Conservation (phyloP, 2,888 invertebrate genomes). For the Cybosia mesomella region DNA sequence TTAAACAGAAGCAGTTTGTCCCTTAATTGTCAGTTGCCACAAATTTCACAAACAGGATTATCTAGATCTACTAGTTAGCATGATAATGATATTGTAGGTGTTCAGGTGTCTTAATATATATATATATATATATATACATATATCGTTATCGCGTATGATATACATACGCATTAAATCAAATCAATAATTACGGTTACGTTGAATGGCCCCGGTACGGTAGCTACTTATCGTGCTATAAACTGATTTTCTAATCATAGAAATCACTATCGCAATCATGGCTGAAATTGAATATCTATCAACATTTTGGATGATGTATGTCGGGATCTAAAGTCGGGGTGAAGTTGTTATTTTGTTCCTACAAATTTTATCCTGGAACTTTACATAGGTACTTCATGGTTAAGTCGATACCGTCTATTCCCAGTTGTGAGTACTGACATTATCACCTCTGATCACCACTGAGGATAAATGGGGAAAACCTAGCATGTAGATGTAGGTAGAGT, state of each 20-base stretch:
- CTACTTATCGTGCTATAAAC: background rate
- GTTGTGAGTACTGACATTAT: too few species aligned
- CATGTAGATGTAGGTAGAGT: too few species aligned
- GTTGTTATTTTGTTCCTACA: background rate
- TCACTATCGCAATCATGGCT: background rate
- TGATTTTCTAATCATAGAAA: constrained; percentile 1
- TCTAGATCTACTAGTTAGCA: background rate
- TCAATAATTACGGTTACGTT: constrained; percentile 2
- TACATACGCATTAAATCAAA: background rate
- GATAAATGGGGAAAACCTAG: too few species aligned
- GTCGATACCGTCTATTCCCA: too few species aligned
- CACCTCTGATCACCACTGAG: too few species aligned
- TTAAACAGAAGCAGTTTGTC: background rate
- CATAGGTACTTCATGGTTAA: too few species aligned
- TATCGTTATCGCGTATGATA: constrained; percentile 9
- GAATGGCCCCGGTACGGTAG: background rate
- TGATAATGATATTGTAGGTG: background rate
- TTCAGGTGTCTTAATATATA: background rate
- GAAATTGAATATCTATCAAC: background rate
- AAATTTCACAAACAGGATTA: background rate
- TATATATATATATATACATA: too few species aligned
- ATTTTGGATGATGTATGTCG: background rate
- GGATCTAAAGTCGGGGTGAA: background rate
- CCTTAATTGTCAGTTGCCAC: background rate
- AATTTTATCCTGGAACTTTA: background rate